These are phyloP conservation scores for Hypomecis atomaria DNA, from an alignment of 2,888 invertebrate genomes.

Conservation along the genomic window DNA sequence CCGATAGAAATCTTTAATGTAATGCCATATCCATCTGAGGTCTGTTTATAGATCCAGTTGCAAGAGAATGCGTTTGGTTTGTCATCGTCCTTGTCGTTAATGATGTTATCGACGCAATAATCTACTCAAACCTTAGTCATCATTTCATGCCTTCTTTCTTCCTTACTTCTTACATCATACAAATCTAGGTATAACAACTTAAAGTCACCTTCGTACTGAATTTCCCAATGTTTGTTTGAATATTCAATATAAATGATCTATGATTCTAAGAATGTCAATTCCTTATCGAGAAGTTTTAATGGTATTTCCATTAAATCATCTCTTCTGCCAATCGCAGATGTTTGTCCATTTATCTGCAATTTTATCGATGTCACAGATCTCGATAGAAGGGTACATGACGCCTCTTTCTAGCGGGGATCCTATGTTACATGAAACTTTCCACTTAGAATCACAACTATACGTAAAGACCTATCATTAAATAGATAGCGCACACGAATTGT, in stretches of 20 bases:
- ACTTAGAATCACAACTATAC: too few species aligned
- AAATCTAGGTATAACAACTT: conserved; percentile 3
- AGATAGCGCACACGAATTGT: too few species aligned
- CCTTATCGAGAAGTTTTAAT: neutral
- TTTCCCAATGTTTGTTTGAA: conserved; percentile 2
- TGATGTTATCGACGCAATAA: conserved; percentile 56
- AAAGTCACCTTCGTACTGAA: neutral
- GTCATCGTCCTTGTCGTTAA: conserved; percentile 60
- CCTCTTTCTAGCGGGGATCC: too few species aligned
- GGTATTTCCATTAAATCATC: conserved; percentile 1
- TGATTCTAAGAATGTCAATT: neutral
- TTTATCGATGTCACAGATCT: conserved; percentile 1
- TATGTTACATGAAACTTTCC: too few species aligned
- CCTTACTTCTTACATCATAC: neutral
- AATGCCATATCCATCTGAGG: conserved; percentile 13
- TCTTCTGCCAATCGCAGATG: neutral
- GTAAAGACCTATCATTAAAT: too few species aligned
- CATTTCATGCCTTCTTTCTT: conserved; percentile 32
- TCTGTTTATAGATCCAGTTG: neutral
- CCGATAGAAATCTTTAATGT: too few species aligned
- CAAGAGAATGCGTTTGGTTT: conserved; percentile 45
- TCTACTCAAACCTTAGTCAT: conserved; percentile 47
- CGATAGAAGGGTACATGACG: too few species aligned
- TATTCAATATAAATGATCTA: neutral
- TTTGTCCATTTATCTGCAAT: conserved; percentile 1